phyloP scores from a whole-genome alignment of 2,113 vertebrate genomes.

The Xiphophorus maculatus region DNA sequence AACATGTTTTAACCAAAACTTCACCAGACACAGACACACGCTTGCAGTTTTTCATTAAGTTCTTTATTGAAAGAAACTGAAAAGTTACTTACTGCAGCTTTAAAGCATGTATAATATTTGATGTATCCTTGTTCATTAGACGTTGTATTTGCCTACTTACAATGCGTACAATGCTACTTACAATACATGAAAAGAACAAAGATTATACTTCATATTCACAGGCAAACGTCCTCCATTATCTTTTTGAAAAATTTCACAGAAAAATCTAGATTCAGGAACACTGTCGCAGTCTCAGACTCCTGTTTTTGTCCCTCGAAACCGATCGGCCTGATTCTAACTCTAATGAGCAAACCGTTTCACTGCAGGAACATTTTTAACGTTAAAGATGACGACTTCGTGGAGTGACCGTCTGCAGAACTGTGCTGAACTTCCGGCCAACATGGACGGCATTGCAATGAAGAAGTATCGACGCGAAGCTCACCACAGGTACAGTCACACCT shows the following conservation, averaged over 20 bases:
- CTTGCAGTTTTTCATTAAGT: no score
- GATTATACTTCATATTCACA: not conserved
- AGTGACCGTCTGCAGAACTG: constrained; percentile 94
- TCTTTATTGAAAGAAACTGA: no score
- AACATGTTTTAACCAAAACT: no score
- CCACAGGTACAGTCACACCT: constrained; percentile 83
- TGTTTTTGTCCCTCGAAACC: not conserved
- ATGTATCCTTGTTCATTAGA: not conserved
- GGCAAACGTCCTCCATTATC: not conserved
- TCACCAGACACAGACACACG: no score
- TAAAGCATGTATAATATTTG: not conserved
- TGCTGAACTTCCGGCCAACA: constrained; percentile 91
- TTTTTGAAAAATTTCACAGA: not conserved
- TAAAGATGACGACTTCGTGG: constrained; percentile 93
- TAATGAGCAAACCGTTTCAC: not conserved
- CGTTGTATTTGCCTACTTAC: not conserved
- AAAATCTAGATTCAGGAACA: not conserved
- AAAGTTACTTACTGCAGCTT: no score
- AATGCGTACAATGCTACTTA: no score
- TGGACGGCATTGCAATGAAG: constrained; percentile 93
- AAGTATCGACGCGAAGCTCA: constrained; percentile 95
- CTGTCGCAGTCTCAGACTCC: not conserved
- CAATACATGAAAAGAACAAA: not conserved
- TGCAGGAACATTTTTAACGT: constrained; percentile 25
- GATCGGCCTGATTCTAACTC: no score